These are phyloP conservation scores for Margarornis squamiger DNA, from an alignment of 2,797 vertebrate genomes.

Conservation along the genomic window DNA sequence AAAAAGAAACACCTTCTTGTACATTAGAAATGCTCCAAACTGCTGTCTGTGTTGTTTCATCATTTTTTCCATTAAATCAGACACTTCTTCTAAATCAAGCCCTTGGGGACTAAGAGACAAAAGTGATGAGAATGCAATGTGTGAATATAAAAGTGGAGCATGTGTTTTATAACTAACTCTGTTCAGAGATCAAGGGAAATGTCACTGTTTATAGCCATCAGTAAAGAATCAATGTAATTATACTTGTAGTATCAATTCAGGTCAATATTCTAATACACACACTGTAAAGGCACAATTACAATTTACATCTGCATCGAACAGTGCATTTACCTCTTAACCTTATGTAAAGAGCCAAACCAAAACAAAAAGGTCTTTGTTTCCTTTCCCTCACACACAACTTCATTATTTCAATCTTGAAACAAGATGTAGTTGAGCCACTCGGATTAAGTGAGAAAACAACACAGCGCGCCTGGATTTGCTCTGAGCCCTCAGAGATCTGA, in stretches of 20 bases:
- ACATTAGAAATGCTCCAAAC: constrained; percentile 68
- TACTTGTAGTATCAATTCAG: constrained; percentile 78
- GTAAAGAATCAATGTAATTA: constrained; percentile 82
- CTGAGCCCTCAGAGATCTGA: neutral
- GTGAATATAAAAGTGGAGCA: constrained; percentile 71
- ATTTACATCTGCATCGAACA: constrained; percentile 24
- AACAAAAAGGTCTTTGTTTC: neutral
- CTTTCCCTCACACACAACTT: neutral
- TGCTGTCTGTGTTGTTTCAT: constrained; percentile 82
- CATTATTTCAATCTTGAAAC: neutral
- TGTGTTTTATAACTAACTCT: constrained; percentile 74
- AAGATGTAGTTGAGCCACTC: neutral
- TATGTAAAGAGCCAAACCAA: fast-evolving
- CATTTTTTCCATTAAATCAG: constrained; percentile 88
- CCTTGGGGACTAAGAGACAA: constrained; percentile 79
- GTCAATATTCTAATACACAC: constrained; percentile 76
- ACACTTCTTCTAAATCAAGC: constrained; percentile 86
- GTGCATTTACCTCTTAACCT: neutral
- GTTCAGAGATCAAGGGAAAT: constrained; percentile 81
- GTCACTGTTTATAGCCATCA: constrained; percentile 81
- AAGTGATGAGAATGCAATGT: constrained; percentile 76
- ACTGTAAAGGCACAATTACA: constrained; percentile 75
- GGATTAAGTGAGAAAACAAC: neutral
- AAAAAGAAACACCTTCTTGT: constrained; percentile 72
- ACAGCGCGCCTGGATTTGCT: neutral